These are phyloP conservation scores for Rhynchophorus ferrugineus DNA, from an alignment of 1,140 invertebrate species.

Conservation along the genomic window DNA sequence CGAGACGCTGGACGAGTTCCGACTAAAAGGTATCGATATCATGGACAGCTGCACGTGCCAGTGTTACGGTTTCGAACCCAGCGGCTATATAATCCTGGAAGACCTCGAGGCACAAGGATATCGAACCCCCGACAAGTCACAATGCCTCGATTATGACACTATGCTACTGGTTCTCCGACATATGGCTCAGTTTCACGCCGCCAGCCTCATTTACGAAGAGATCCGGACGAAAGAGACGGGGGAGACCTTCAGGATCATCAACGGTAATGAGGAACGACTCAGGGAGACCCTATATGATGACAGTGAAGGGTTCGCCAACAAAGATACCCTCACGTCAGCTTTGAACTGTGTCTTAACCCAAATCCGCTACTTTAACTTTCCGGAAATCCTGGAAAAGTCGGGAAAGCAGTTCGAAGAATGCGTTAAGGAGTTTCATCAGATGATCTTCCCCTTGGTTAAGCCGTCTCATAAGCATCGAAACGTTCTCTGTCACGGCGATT, in stretches of 20 bases:
- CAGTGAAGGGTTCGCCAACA: slow-evolving; percentile 16
- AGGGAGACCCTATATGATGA: slow-evolving; percentile 12
- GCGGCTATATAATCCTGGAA: slow-evolving; percentile 27
- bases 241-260: slow-evolving; percentile 4
- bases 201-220: slow-evolving; percentile 37
- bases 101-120: slow-evolving; percentile 30
- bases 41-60: slow-evolving; percentile 22
- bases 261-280: slow-evolving; percentile 23
- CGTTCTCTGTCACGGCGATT: slow-evolving; percentile 42
- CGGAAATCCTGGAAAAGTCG: slow-evolving; percentile 8
- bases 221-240: slow-evolving; percentile 20
- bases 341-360: slow-evolving; percentile 22
- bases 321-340: slow-evolving; percentile 15
- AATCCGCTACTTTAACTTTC: slow-evolving; percentile 21
- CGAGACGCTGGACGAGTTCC: slow-evolving; percentile 17
- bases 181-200: slow-evolving; percentile 38
- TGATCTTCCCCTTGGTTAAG: slow-evolving; percentile 15
- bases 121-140: slow-evolving; percentile 19
- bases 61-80: slow-evolving; percentile 23
- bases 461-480: slow-evolving; percentile 30
- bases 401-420: not conserved
- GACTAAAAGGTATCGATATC: slow-evolving; percentile 26
- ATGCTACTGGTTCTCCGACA: slow-evolving; percentile 30
- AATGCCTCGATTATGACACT: slow-evolving; percentile 30
- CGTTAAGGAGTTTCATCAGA: slow-evolving; percentile 3